phyloP scores from a whole-genome alignment of 2,113 vertebrate genomes.

The Arizona elegans region DNA sequence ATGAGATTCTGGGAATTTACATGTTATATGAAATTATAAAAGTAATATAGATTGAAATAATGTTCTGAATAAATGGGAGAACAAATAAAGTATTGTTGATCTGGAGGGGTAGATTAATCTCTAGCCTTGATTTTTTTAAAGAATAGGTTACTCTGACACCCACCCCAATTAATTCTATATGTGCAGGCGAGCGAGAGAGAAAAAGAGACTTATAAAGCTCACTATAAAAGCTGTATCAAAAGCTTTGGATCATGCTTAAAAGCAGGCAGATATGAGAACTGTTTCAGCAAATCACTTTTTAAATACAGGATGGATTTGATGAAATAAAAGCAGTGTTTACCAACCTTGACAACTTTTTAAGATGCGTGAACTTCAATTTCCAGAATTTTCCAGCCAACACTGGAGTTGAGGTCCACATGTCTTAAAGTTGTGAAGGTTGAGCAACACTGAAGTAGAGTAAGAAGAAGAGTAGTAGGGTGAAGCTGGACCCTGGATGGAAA shows the following conservation, averaged over 20 bases:
- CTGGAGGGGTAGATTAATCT: slow-evolving; percentile 78
- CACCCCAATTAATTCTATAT: slow-evolving; percentile 76
- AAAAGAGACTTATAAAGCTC: slow-evolving; percentile 52
- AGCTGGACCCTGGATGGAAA: slow-evolving; percentile 57
- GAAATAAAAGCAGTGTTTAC: background rate
- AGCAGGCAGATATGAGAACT: slow-evolving; percentile 75
- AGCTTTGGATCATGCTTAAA: slow-evolving; percentile 78
- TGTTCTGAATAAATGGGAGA: slow-evolving; percentile 69
- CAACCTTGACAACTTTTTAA: background rate
- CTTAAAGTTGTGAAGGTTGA: background rate
- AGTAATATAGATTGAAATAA: slow-evolving; percentile 64
- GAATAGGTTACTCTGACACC: slow-evolving; percentile 81
- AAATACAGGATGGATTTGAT: slow-evolving; percentile 59
- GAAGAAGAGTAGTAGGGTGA: slow-evolving; percentile 44
- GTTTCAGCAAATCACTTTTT: slow-evolving; percentile 66
- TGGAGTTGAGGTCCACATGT: background rate
- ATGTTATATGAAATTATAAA: slow-evolving; percentile 59
- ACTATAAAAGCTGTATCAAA: slow-evolving; percentile 75
- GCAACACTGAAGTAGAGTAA: slow-evolving; percentile 31
- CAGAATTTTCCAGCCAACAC: background rate
- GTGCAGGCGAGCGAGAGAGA: slow-evolving; percentile 19
- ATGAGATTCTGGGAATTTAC: slow-evolving; percentile 61
- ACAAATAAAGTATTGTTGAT: slow-evolving; percentile 72
- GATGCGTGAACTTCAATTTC: background rate
- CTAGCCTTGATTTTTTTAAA: slow-evolving; percentile 76